Evolutionary conservation across 2,888 invertebrate genomes (phyloP), one percentile per base, ranked within the genome.

Genomic region (Drosophila siamana): DNA sequence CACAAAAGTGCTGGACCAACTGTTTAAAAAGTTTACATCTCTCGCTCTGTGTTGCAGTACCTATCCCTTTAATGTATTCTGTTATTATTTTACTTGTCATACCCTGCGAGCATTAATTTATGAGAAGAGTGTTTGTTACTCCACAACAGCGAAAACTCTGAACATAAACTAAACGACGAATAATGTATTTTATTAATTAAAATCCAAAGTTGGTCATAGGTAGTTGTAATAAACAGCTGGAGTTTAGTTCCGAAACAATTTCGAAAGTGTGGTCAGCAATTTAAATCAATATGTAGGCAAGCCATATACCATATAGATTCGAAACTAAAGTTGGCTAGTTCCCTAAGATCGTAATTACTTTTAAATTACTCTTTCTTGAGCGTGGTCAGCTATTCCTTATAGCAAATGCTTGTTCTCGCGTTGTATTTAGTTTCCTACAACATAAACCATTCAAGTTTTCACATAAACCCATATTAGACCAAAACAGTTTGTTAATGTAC

Each of bases 1-100:
- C 24, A 59, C 74, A 57, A 74, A 75, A 75, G 57, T 66, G 74
- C 74, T 62, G 73, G 69, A 47, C 47, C 55, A 55, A 69, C 73
- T 66, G 47, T 66, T 65, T 69, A 54, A 56, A 77, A 76, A 76
- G 69, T 76, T 76, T 56, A 7, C 51, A 59, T 15, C 24, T 24
- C 24, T 40, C 30, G 2, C 51, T 24, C 46, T 36, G 47, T 30
- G n/a, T n/a, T n/a, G n/a, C 24, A 36, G 2, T n/a, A n/a, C n/a
- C n/a, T n/a, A n/a, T 13, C 13, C 36, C 4, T 15, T 30, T 52
- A 44, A 15, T 72, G 55, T 51, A 33, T 55, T 60, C 60, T 61
- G 67, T 67, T 72, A 67, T 67, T 50, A 38, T n/a, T 43, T 50
- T 22, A n/a, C 26, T 15, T 1, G 11, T 26, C 33, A 26, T 30